These are phyloP conservation scores for Rhagonycha fulva DNA, from an alignment of 2,888 invertebrate genomes.

Conservation along the genomic window DNA sequence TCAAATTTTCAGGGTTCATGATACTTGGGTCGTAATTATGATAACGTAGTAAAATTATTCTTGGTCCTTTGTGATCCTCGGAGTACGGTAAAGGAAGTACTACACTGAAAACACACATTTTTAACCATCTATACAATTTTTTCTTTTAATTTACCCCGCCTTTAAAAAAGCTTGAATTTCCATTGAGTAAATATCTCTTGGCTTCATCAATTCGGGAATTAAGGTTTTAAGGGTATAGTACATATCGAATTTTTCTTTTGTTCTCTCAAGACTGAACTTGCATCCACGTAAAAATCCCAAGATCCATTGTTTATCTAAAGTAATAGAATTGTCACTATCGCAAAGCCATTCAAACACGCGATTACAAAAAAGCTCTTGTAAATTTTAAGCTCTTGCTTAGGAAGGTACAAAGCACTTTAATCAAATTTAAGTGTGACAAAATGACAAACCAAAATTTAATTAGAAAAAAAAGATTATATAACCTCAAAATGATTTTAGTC, in stretches of 20 bases:
- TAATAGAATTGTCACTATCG: too few species aligned
- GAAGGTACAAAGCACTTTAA: too few species aligned
- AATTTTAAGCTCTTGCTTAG: too few species aligned
- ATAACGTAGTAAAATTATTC: neutral
- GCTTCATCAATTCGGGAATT: conserved; percentile 62
- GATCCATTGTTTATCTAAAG: conserved; percentile 60
- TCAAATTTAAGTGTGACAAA: too few species aligned
- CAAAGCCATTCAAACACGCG: too few species aligned
- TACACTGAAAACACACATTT: too few species aligned
- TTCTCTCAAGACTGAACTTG: conserved; percentile 60
- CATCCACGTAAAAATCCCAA: conserved; percentile 59
- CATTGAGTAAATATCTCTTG: conserved; percentile 54
- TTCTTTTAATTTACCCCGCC: conserved; percentile 49
- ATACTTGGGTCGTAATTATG: neutral
- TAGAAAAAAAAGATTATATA: too few species aligned
- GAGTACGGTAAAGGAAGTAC: neutral
- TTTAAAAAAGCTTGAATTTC: conserved; percentile 44
- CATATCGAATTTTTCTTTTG: conserved; percentile 61
- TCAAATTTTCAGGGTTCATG: neutral
- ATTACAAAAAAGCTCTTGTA: too few species aligned
- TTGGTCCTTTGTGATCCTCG: neutral
- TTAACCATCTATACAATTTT: too few species aligned
- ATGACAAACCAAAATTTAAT: too few species aligned
- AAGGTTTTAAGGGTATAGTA: conserved; percentile 62
- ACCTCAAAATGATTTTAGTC: too few species aligned